Percentiles rank a stretch among this genome's conserved stretches.
phyloP scores from a whole-genome alignment of 2,888 invertebrate genomes.

The Drosophila flavopinicola region DNA sequence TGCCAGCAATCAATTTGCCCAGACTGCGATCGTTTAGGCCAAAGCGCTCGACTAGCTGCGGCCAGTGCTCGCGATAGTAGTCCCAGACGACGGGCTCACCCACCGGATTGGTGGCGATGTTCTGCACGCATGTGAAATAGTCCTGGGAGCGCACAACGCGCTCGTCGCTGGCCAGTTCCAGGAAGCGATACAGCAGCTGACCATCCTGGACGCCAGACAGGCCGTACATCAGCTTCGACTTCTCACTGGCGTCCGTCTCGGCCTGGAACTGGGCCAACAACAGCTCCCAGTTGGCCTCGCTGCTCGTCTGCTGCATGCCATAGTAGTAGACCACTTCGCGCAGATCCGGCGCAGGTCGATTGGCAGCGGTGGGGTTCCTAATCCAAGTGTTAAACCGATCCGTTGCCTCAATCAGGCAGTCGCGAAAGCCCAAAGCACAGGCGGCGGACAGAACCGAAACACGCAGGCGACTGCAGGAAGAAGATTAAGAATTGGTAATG shows the following conservation, averaged over 20 bases:
- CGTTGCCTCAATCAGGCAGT: slow-evolving; percentile 87
- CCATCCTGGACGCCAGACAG: slow-evolving; percentile 88
- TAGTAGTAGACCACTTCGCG: slow-evolving; percentile 87
- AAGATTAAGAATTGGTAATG: background rate
- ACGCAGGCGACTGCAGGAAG: slow-evolving; percentile 87
- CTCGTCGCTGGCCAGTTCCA: slow-evolving; percentile 89
- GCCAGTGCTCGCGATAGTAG: slow-evolving; percentile 91
- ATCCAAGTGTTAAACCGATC: slow-evolving; percentile 87
- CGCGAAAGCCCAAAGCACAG: slow-evolving; percentile 86
- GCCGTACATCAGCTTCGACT: slow-evolving; percentile 89
- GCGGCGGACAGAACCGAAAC: slow-evolving; percentile 87
- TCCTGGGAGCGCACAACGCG: slow-evolving; percentile 92
- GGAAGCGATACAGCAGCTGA: slow-evolving; percentile 87
- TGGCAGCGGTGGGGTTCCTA: slow-evolving; percentile 72
- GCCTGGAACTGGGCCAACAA: slow-evolving; percentile 89
- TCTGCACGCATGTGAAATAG: slow-evolving; percentile 88
- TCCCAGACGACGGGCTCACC: slow-evolving; percentile 92
- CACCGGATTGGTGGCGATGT: slow-evolving; percentile 89
- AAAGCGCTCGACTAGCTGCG: slow-evolving; percentile 89
- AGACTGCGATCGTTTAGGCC: slow-evolving; percentile 91
- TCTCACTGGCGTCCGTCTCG: slow-evolving; percentile 92
- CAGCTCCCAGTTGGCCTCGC: slow-evolving; percentile 88
- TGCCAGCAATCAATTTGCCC: slow-evolving; percentile 89
- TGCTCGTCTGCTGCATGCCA: slow-evolving; percentile 88
- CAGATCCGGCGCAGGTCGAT: slow-evolving; percentile 87